Base-by-base conservation (phyloP, 1,140 invertebrate species). In the Mylabris phalerata region DNA sequence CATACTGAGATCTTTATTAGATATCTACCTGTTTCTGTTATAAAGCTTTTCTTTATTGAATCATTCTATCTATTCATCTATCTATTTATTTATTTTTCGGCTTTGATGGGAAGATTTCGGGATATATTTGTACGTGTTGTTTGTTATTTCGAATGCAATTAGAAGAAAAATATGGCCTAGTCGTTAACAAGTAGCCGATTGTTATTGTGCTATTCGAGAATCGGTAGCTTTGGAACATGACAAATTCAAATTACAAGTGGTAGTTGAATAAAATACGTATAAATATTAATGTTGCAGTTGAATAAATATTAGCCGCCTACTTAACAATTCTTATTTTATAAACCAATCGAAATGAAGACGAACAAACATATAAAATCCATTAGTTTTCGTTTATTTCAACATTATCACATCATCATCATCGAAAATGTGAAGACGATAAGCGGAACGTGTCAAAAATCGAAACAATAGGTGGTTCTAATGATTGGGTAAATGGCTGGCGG, bases 1-100 rank as follows among this genome's bases (percentile, higher is more conserved):
- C 67, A 62, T 50, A 67, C 63, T 61, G 68, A 70, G 66, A 66
- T 68, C 68, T 70, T 70, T 67, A 70, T 70, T 68, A 70, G 61
- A 58, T 63, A 32, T 32, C 32, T 32, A 32, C 32, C 32, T 32
- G 32, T 32, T 32, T 32, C 32, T 32, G 32, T 32, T 5, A 32
- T 7, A 32, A 32, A 32, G 7, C 32, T 4, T 32, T 32, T 32
- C 32, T 32, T 32, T 32, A 32, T 32, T 32, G 7, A 7, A 32
- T 5, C 32, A 7, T 32, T 32, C 7, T 32, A 32, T 32, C 19
- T 5, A 32, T 32, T 32, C 7, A 7, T 32, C 7, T 32, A 32
- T 32, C 7, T 32, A 32, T 32, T 32, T 32, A 7, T 32, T 32
- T 32, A 32, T 32, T 19, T 19, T 19, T 19, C 19, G 19, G 19